Conservation (phyloP, 2,797 vertebrate genomes). For the Decapterus maruadsi region DNA sequence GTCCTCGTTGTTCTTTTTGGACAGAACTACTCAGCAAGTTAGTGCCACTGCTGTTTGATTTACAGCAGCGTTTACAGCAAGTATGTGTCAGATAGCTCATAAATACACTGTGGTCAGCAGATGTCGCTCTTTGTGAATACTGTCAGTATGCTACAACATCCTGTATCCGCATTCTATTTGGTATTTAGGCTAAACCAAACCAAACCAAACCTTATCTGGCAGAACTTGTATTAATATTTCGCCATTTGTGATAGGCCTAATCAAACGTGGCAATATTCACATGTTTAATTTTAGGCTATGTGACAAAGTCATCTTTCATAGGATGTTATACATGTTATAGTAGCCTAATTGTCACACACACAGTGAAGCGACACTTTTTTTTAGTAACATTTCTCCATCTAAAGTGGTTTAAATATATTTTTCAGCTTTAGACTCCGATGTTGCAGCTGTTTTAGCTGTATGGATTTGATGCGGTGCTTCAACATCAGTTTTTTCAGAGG, state of each 20-base stretch:
- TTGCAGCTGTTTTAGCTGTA: conserved; percentile 66
- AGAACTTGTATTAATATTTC: conserved; percentile 25
- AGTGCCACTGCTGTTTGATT: conserved; percentile 6
- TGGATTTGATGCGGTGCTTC: conserved; percentile 82
- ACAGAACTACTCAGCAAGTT: background rate
- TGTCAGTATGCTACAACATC: conserved; percentile 48
- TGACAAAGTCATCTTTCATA: background rate
- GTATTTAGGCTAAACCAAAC: conserved; percentile 38
- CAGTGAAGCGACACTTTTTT: background rate
- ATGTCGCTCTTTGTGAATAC: conserved; percentile 83
- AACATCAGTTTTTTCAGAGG: conserved; percentile 74
- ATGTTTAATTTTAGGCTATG: background rate
- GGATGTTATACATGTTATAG: background rate
- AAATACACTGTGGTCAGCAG: conserved; percentile 75
- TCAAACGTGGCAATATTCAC: background rate
- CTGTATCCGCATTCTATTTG: conserved; percentile 63
- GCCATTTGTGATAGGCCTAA: background rate
- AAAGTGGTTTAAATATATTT: background rate
- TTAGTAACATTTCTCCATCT: background rate
- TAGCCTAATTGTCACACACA: background rate
- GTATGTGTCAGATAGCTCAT: conserved; percentile 29
- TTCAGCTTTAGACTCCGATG: conserved; percentile 24
- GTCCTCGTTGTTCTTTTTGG: background rate
- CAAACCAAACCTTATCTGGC: conserved; percentile 31
- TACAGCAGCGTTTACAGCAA: conserved; percentile 37